Percentiles rank a stretch among this genome's conserved stretches.
These are phyloP conservation scores for Myrmecobius fasciatus DNA, from an alignment of 2,113 vertebrate species.

Conservation along the genomic window DNA sequence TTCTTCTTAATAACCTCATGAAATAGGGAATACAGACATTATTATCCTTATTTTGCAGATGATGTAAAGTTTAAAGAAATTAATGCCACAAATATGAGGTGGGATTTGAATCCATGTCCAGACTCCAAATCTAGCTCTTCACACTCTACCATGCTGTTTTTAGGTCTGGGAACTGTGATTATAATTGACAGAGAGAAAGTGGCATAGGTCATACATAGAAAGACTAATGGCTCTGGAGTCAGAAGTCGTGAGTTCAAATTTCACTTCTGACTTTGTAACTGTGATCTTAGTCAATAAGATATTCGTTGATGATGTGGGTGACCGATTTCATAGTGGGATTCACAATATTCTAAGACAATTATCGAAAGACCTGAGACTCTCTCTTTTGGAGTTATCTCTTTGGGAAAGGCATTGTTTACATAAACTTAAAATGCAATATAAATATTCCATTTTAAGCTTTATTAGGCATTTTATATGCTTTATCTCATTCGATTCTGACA, in stretches of 20 bases:
- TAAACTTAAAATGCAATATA: not conserved
- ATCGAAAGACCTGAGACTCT: not conserved
- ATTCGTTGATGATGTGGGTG: too few relatives aligned
- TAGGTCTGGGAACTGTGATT: not conserved
- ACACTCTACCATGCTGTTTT: not conserved
- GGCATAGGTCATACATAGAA: not conserved
- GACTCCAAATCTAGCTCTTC: not conserved
- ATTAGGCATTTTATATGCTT: not conserved
- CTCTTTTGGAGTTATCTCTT: not conserved
- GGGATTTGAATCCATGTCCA: not conserved
- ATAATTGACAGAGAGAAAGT: not conserved
- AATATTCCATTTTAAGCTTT: not conserved
- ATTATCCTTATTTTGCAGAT: not conserved
- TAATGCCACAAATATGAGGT: not conserved
- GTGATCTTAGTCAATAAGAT: not conserved
- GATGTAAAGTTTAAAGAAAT: not conserved
- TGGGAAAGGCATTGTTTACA: not conserved
- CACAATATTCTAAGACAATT: not conserved
- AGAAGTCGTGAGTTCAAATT: not conserved
- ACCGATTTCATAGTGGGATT: not conserved
- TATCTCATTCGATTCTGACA: not conserved
- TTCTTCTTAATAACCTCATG: not conserved
- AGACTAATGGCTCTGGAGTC: not conserved
- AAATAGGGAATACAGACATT: not conserved
- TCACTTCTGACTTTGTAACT: not conserved